These are phyloP conservation scores for Dasysyrphus albostriatus DNA, from an alignment of 2,888 invertebrate genomes.

Conservation along the genomic window DNA sequence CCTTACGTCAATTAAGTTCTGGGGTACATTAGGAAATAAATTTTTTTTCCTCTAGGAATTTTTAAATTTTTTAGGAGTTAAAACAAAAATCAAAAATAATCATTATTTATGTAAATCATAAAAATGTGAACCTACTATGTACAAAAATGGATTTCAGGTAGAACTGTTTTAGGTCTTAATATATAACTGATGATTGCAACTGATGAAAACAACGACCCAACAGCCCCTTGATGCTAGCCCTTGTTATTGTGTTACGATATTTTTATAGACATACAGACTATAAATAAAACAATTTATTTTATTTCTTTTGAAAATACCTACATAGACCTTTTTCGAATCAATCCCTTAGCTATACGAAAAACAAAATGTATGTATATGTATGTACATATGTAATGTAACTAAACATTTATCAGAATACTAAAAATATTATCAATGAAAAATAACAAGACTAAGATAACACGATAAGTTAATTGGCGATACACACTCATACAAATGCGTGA, in stretches of 20 bases:
- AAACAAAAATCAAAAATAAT: too few species aligned
- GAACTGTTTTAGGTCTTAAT: too few species aligned
- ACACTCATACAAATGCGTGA: constrained; percentile 24
- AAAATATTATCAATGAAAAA: constrained; percentile 39
- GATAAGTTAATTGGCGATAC: constrained; percentile 53
- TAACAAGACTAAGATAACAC: constrained; percentile 45
- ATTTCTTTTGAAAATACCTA: not conserved
- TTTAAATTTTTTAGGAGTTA: too few species aligned
- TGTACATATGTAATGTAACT: not conserved
- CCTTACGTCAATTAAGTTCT: too few species aligned
- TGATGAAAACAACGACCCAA: not conserved
- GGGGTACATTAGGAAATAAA: too few species aligned
- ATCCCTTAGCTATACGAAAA: not conserved
- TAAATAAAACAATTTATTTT: not conserved
- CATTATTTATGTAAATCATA: too few species aligned
- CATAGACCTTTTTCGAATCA: not conserved
- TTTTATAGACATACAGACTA: not conserved
- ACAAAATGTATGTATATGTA: too few species aligned
- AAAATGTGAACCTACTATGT: too few species aligned
- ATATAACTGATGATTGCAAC: not conserved
- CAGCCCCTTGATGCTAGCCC: not conserved
- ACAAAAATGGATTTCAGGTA: too few species aligned
- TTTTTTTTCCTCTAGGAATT: too few species aligned
- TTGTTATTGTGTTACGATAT: too few species aligned
- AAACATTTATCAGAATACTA: constrained; percentile 19